A percentile compares a stretch with the other conserved stretches of the same genome.
Conservation (phyloP, 2,888 invertebrate species). For the Leptopterna dolabrata region DNA sequence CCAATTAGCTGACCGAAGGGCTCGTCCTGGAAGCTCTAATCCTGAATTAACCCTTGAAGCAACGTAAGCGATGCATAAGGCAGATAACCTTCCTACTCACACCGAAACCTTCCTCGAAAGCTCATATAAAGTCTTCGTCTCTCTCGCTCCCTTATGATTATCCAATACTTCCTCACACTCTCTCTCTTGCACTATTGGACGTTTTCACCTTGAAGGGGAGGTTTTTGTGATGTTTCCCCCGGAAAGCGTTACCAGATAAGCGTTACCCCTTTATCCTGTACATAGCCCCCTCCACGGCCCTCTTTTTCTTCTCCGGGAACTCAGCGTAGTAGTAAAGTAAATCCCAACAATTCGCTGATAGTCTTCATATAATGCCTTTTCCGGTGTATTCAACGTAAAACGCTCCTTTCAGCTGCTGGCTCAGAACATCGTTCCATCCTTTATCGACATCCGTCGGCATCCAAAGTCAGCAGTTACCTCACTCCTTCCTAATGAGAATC, state of each 20-base stretch:
- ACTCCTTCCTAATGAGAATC: no score
- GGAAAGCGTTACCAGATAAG: no score
- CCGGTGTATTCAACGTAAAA: not conserved
- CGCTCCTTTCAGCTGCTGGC: no score
- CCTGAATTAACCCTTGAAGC: slow-evolving; percentile 54
- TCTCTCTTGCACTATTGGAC: not conserved
- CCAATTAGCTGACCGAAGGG: slow-evolving; percentile 56
- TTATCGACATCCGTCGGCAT: no score
- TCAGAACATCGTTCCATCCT: no score
- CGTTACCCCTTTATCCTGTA: not conserved
- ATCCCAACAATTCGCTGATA: not conserved
- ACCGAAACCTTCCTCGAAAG: not conserved
- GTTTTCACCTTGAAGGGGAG: not conserved
- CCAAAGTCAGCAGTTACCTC: no score
- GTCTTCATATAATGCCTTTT: not conserved
- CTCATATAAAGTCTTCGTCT: slow-evolving; percentile 6
- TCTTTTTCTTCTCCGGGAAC: no score
- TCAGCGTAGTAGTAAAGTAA: not conserved
- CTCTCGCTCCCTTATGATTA: not conserved
- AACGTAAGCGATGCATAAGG: slow-evolving; percentile 56
- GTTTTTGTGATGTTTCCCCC: slow-evolving; percentile 1
- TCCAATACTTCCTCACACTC: not conserved
- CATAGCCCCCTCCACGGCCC: no score
- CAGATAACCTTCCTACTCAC: slow-evolving; percentile 20
- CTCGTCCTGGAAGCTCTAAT: slow-evolving; percentile 42